phyloP scores from a whole-genome alignment of 2,113 vertebrate species.

The Entosphenus tridentatus region DNA sequence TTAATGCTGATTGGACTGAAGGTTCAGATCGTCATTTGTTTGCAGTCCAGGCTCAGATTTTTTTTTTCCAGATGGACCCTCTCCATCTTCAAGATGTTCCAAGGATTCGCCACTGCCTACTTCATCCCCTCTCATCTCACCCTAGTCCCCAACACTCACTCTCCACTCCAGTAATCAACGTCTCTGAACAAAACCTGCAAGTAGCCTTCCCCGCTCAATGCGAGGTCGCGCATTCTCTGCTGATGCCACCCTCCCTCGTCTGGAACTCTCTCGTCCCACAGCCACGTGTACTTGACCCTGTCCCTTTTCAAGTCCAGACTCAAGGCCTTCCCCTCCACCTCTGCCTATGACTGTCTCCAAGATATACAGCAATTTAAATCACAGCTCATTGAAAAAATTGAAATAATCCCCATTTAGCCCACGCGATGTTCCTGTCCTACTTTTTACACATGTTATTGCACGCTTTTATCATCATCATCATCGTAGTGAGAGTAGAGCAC shows the following conservation, averaged over 20 bases:
- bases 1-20: too few relatives aligned
- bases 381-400: too few relatives aligned
- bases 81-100: slow-evolving; percentile 6
- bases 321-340: background rate
- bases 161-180: background rate
- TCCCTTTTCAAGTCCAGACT: background rate
- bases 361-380: too few relatives aligned
- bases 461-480: too few relatives aligned
- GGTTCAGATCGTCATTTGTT: too few relatives aligned
- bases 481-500: too few relatives aligned
- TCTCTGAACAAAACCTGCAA: background rate
- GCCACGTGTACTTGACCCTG: background rate
- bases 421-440: too few relatives aligned
- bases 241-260: background rate
- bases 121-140: background rate
- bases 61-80: too few relatives aligned
- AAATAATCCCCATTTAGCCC: too few relatives aligned
- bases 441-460: too few relatives aligned
- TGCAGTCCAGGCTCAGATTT: too few relatives aligned
- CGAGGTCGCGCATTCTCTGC: background rate
- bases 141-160: background rate
- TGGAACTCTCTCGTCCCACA: background rate
- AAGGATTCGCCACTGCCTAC: background rate
- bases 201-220: background rate
- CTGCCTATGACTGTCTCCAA: too few relatives aligned